A percentile compares a stretch with the other conserved stretches of the same genome.
These are phyloP conservation scores for Dione juno DNA, from an alignment of 2,888 invertebrate species.

Conservation along the genomic window DNA sequence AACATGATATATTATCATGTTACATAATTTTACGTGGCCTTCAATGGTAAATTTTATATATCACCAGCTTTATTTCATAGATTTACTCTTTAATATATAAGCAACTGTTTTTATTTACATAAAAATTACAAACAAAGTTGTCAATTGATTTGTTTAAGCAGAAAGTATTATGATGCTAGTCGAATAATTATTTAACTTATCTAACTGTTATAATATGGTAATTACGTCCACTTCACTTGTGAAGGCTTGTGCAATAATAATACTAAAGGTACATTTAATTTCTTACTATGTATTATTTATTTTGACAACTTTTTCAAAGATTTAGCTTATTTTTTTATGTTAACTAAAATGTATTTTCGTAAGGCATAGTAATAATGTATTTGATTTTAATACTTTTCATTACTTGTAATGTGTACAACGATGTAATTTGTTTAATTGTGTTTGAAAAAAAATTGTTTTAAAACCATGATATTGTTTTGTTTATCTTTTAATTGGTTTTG, in stretches of 20 bases:
- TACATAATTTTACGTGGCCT: conserved; percentile 32
- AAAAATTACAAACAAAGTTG: conserved; percentile 47
- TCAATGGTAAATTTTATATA: conserved; percentile 28
- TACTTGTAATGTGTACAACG: conserved; percentile 7
- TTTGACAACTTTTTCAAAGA: conserved; percentile 37
- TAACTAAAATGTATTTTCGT: conserved; percentile 21
- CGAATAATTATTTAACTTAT: conserved; percentile 58
- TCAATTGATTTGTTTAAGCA: conserved; percentile 54
- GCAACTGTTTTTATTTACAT: conserved; percentile 19
- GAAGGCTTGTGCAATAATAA: conserved; percentile 70
- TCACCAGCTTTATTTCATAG: conserved; percentile 29
- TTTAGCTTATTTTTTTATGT: conserved; percentile 22
- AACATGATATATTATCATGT: conserved; percentile 38
- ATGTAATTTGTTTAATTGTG: conserved; percentile 6
- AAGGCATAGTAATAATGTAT: conserved; percentile 12
- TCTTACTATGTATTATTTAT: conserved; percentile 44
- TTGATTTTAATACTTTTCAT: conserved; percentile 12
- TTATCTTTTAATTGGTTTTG: no score
- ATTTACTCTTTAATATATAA: conserved; percentile 17
- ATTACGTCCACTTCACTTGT: conserved; percentile 71
- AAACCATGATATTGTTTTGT: background rate
- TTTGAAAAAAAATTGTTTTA: background rate
- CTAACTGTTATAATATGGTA: conserved; percentile 37
- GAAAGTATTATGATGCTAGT: conserved; percentile 81
- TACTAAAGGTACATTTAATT: conserved; percentile 48